Base-by-base conservation (phyloP, 2,888 invertebrate genomes). In the Stegophylla sp. region DNA sequence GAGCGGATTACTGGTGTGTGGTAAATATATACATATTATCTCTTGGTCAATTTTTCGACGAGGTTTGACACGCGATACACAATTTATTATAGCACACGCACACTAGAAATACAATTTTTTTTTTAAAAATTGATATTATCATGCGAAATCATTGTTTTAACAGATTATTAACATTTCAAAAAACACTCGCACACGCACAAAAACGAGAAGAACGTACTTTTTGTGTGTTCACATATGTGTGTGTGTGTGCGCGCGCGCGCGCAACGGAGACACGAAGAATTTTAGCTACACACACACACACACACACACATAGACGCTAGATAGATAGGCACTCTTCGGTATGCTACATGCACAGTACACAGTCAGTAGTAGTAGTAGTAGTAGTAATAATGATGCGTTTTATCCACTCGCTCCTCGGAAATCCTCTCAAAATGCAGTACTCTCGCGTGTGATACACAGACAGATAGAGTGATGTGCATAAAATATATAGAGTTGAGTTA, bases 371-470 rank as follows among this genome's bases (percentile, higher is more conserved):
- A 51, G 51, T 51, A 51, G 48, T 48, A 43, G 51, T 53, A 53
- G 53, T 53, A 53, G 53, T 53, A 56, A 20, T 20, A 53, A 34
- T 61, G 28, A 67, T 59, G 56, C n/a, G n/a, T n/a, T n/a, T 56
- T 69, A 69, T 77, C 77, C 77, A 77, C 77, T 79, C 79, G 79
- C 79, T 79, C 79, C 79, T 79, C 61, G 79, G 79, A 71, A 20
- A 71, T 69, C 67, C 77, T 79, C 79, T 79, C 79, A 63, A 69
- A 76, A 79, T 48, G 66, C 53, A 67, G 56, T 26, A n/a, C 34
- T 26, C n/a, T n/a, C n/a, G n/a, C n/a, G n/a, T n/a, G n/a, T n/a
- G n/a, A n/a, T n/a, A n/a, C n/a, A n/a, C n/a, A n/a, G n/a, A n/a
- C n/a, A n/a, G n/a, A n/a, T n/a, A n/a, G n/a, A n/a, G n/a, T n/a